Evolutionary conservation across 2,113 vertebrate genomes (phyloP), one percentile per base, ranked within the genome.

Genomic region (Aviceda subcristata): DNA sequence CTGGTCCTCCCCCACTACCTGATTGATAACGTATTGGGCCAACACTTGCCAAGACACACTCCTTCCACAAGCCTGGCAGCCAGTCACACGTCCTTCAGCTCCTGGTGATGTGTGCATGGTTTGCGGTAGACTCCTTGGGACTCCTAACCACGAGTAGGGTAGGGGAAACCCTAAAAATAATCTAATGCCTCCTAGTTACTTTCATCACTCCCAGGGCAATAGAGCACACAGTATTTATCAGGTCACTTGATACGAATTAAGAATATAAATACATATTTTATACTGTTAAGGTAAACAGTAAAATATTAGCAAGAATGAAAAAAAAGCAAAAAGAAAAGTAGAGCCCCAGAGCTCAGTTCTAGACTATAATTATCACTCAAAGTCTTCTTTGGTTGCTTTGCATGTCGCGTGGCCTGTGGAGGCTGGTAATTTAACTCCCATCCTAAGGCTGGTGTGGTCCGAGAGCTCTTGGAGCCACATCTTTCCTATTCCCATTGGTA

Each of bases 351-450:
- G 4, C 24, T 67, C 23, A 34, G 29, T 63, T 86, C 26, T 71
- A 53, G 50, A 6, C 3, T 36, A 24, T 36, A 64, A 60, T 60
- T 90, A 48, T 56, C 36, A 43, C 16, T 14, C 12, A 83, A 32
- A 71, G 3, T 20, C 14, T 90, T 91, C 11, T 8, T 71, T 32
- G 20, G 9, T 46, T 43, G 1, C 23, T 75, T 78, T 46, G 6
- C 2, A 0, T 41, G 15, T 69, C 38, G 18, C 0, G 0, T n/a
- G 29, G 6, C 41, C 41, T 36, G 38, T 29, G 15, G 10, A 83
- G 39, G 16, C 38, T 71, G 16, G 39, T 53, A 68, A 56, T 13
- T 50, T 56, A 63, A 3, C 12, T 43, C 38, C 12, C 15, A 0
- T 10, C 48, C 32, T 68, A 39, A 82, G n/a, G 39, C 23, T 83